phyloP scores from a whole-genome alignment of 2,888 invertebrate genomes.

The Patella depressa region DNA sequence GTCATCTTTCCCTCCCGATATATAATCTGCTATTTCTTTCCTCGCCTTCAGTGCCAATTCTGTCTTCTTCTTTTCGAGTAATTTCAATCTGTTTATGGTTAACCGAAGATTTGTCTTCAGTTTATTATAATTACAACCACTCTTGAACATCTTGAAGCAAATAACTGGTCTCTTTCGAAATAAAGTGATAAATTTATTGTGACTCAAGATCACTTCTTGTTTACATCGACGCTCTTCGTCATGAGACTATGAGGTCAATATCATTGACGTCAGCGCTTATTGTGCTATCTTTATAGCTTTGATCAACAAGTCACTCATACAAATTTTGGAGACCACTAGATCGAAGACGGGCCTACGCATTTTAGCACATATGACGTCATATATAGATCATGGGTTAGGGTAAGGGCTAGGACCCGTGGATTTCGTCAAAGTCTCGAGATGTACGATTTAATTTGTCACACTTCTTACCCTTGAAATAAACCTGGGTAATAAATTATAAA shows the following conservation, averaged over 20 bases:
- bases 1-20: constrained; percentile 73
- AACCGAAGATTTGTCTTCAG: constrained; percentile 95
- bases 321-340: too few relatives aligned
- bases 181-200: constrained; percentile 13
- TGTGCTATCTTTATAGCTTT: neutral
- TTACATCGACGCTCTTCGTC: constrained; percentile 26
- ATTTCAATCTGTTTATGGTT: constrained; percentile 91
- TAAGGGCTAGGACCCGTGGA: too few relatives aligned
- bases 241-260: constrained; percentile 32
- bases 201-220: constrained; percentile 27
- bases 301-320: neutral
- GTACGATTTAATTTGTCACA: too few relatives aligned
- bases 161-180: neutral
- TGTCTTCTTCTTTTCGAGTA: constrained; percentile 93
- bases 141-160: constrained; percentile 74
- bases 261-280: neutral
- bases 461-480: too few relatives aligned
- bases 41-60: constrained; percentile 96
- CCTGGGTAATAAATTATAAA: too few relatives aligned
- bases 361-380: too few relatives aligned
- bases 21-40: constrained; percentile 96
- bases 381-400: too few relatives aligned
- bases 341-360: too few relatives aligned
- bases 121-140: constrained; percentile 92
- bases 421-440: too few relatives aligned